Evolutionary conservation across 2,113 vertebrate species (phyloP).

Genomic region (Anguilla rostrata): DNA sequence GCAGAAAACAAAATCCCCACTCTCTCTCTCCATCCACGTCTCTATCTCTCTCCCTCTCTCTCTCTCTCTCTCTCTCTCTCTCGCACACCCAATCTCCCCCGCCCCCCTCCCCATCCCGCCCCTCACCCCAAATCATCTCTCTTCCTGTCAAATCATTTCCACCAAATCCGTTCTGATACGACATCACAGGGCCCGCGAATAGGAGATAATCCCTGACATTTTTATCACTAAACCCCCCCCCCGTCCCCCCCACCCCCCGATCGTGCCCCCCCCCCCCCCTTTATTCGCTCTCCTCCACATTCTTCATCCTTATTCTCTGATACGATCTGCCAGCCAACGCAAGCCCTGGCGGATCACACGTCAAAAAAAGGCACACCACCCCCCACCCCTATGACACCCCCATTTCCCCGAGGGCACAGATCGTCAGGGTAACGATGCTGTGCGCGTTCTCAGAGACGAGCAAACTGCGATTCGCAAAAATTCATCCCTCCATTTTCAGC

Average conservation of each 20-base stretch:
- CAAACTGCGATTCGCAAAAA: conserved; percentile 60
- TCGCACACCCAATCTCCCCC: conserved; percentile 15
- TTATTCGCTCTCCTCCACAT: conserved; percentile 62
- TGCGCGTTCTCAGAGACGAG: conserved; percentile 60
- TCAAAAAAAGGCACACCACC: conserved; percentile 66
- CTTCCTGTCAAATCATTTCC: conserved; percentile 67
- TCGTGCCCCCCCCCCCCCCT: conserved; percentile 37
- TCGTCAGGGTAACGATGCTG: conserved; percentile 68
- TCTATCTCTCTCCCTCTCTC: not conserved
- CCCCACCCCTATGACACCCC: conserved; percentile 1
- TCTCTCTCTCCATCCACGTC: not conserved
- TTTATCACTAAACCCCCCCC: conserved; percentile 63
- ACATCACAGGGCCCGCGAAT: conserved; percentile 61
- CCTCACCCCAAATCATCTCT: conserved; percentile 46
- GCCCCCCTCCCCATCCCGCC: conserved; percentile 18
- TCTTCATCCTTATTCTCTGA: conserved; percentile 66
- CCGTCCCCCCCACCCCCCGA: conserved; percentile 8
- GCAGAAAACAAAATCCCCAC: conserved; percentile 39
- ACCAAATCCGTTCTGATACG: conserved; percentile 68
- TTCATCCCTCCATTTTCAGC: conserved; percentile 52
- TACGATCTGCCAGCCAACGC: conserved; percentile 69
- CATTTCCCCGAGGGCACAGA: conserved; percentile 50
- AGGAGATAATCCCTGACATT: conserved; percentile 75
- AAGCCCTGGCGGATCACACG: conserved; percentile 67
- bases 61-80: conserved; percentile 14